Conservation (phyloP, 2,797 vertebrate genomes). For the Takifugu ocellatus region DNA sequence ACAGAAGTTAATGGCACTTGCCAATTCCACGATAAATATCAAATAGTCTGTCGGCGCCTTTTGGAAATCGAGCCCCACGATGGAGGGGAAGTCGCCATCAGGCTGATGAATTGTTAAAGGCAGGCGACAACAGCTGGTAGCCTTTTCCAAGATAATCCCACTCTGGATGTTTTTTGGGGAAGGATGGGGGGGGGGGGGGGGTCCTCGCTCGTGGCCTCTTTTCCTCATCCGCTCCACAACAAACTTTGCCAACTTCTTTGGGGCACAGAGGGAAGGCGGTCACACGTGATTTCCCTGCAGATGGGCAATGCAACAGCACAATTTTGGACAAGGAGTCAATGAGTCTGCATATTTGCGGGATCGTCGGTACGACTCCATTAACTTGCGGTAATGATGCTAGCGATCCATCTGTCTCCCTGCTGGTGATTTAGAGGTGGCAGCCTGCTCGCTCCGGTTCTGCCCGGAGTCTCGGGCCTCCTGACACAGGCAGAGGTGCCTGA, state of each 20-base stretch:
- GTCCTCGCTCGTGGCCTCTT: slow-evolving; percentile 19
- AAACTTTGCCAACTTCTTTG: background rate
- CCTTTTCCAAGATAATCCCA: slow-evolving; percentile 61
- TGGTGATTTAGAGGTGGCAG: slow-evolving; percentile 44
- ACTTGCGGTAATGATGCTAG: slow-evolving; percentile 59
- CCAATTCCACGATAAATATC: slow-evolving; percentile 73
- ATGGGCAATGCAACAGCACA: slow-evolving; percentile 33
- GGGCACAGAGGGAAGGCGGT: background rate
- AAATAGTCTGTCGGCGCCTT: slow-evolving; percentile 63
- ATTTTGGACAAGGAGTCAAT: slow-evolving; percentile 27
- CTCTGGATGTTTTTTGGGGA: slow-evolving; percentile 42
- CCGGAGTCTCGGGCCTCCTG: slow-evolving; percentile 12
- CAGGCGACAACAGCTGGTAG: slow-evolving; percentile 63
- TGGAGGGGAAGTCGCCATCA: slow-evolving; percentile 54
- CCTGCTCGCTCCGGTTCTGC: slow-evolving; percentile 34
- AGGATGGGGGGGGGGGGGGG: background rate
- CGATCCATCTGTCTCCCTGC: slow-evolving; percentile 48
- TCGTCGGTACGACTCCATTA: slow-evolving; percentile 53
- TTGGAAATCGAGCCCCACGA: slow-evolving; percentile 64
- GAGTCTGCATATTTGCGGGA: slow-evolving; percentile 39
- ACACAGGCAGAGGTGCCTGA: slow-evolving; percentile 16
- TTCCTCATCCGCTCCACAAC: slow-evolving; percentile 5
- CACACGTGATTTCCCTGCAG: slow-evolving; percentile 9
- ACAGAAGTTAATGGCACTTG: slow-evolving; percentile 58
- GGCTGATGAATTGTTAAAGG: slow-evolving; percentile 63